Evolutionary conservation across 1,140 invertebrate genomes (phyloP), one percentile per base, ranked within the genome.

Genomic region (Euwallacea fornicatus): DNA sequence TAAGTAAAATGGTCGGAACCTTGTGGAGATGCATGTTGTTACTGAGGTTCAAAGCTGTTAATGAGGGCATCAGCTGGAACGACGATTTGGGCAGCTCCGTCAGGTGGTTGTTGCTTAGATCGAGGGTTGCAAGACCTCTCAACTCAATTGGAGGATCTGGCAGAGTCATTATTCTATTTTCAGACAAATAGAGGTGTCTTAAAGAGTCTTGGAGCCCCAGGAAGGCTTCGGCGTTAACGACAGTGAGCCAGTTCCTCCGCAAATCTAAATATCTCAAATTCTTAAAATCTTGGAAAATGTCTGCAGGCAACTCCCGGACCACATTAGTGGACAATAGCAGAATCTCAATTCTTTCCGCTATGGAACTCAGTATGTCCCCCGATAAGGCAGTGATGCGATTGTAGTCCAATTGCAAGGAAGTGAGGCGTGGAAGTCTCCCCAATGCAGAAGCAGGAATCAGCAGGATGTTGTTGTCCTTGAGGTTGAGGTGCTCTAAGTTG

Each of bases 321-420:
- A 96, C 88, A 81, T 97, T 97, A 71, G 92, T 86, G 0, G 91
- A 90, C 13, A 97, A 80, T 7, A 88, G 87, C 33, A 94, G 79
- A 42, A 82, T 84, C n/a, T 85, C 88, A 0, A 90, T 84, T 77
- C 82, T 82, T 61, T 86, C 85, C 0, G 89, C 87, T 9, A 87
- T 80, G 0, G 90, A 88, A 65, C 86, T 83, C 7, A 94, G 82
- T 60, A 93, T 88, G 73, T 93, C 91, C n/a, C 86, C 86, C 0
- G 93, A 93, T 7, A 97, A 80, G 2, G 93, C 93, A 0, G 92
- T 91, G 7, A 97, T 91, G 73, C 94, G 85, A 81, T 97, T 97
- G 78, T 90, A 95, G 72, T 94, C 92, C 72, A 96, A 79, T 76
- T 91, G 89, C 0, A 97, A 84, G 15, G 87, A 87, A 10, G 85